These are phyloP conservation scores for Zapus hudsonius DNA, from an alignment of 2,113 vertebrate species.

Conservation along the genomic window DNA sequence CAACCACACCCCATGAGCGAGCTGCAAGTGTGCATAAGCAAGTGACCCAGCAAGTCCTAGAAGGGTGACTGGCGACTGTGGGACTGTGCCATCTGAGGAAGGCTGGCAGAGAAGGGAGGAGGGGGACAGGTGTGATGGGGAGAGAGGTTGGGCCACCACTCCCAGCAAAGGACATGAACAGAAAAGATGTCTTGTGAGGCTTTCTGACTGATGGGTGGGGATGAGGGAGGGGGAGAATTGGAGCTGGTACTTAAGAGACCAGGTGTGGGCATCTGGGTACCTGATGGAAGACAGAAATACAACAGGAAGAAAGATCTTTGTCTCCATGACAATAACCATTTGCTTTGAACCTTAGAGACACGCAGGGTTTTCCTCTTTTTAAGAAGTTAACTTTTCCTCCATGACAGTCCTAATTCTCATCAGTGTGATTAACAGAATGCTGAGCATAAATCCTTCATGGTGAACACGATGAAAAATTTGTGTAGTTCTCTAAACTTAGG, in stretches of 20 bases:
- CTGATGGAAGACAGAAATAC: not conserved
- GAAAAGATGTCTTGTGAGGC: not conserved
- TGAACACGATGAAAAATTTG: constrained; percentile 69
- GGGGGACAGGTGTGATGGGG: too few relatives aligned
- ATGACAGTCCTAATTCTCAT: constrained; percentile 1
- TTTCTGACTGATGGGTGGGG: not conserved
- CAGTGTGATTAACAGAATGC: constrained; percentile 64
- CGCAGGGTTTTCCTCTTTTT: constrained; percentile 15
- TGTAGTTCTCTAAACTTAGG: constrained; percentile 62
- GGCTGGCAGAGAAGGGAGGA: not conserved
- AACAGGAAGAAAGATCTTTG: not conserved
- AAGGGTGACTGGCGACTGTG: not conserved
- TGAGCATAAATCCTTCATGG: constrained; percentile 74
- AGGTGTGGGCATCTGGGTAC: not conserved
- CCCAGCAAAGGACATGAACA: not conserved
- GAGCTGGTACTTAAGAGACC: not conserved
- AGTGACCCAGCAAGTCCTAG: not conserved
- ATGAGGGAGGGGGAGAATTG: not conserved
- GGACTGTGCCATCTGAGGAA: too few relatives aligned
- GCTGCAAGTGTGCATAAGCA: accelerated
- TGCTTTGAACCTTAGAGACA: not conserved
- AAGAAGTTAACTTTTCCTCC: constrained; percentile 46
- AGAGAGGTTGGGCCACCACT: not conserved
- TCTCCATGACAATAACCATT: not conserved
- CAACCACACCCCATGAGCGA: not conserved